These are phyloP conservation scores for Coptodon rendalli DNA, from an alignment of 2,113 vertebrate species.

Conservation along the genomic window DNA sequence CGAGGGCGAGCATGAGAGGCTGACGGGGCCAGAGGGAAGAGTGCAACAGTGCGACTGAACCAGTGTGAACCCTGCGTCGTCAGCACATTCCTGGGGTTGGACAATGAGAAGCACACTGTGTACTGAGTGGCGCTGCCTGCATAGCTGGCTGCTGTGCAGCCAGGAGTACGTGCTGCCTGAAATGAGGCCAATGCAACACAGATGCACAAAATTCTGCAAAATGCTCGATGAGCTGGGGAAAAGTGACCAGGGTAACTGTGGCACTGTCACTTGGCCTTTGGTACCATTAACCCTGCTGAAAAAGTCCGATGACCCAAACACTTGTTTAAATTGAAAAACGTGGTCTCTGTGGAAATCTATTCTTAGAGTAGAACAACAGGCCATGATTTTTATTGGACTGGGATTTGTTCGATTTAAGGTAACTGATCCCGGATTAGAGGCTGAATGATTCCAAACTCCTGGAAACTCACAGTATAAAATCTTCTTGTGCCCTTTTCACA, in stretches of 20 bases:
- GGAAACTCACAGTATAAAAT: background rate
- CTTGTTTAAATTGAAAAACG: background rate
- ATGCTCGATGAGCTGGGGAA: background rate
- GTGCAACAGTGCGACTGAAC: conserved; percentile 57
- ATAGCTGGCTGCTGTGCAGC: conserved; percentile 30
- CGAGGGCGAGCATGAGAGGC: conserved; percentile 24
- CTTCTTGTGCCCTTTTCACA: background rate
- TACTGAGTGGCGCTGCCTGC: conserved; percentile 53
- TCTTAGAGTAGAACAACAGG: background rate
- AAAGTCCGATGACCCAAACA: background rate
- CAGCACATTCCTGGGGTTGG: conserved; percentile 69
- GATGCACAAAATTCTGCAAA: background rate
- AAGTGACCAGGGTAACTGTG: background rate
- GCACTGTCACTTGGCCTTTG: background rate
- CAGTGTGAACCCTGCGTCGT: conserved; percentile 58
- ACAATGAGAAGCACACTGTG: conserved; percentile 70
- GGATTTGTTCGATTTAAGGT: background rate
- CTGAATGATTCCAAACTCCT: background rate
- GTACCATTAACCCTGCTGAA: background rate
- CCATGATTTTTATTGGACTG: background rate
- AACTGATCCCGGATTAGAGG: background rate
- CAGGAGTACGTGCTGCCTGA: conserved; percentile 12
- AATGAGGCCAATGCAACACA: background rate
- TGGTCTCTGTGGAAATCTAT: background rate
- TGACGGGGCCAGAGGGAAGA: conserved; percentile 28